These are phyloP conservation scores for Chymomyza amoena DNA, from an alignment of 2,888 invertebrate genomes.

Conservation along the genomic window DNA sequence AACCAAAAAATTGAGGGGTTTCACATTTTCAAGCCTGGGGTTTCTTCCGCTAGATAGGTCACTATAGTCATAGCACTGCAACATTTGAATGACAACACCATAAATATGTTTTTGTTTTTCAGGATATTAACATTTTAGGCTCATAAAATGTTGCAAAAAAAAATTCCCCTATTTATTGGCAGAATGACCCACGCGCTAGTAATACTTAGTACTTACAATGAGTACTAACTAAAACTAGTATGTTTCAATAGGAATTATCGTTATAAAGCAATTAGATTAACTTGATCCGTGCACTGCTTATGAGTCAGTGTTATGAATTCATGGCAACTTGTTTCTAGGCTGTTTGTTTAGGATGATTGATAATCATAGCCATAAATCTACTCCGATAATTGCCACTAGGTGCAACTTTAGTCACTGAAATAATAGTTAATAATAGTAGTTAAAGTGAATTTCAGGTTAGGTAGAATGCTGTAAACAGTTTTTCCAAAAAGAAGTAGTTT, in stretches of 20 bases:
- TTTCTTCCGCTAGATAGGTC: too few relatives aligned
- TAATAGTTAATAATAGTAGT: background rate
- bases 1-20: too few relatives aligned
- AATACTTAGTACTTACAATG: background rate
- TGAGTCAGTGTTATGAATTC: too few relatives aligned
- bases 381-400: background rate
- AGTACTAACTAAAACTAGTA: background rate
- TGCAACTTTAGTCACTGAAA: background rate
- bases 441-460: background rate
- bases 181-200: background rate
- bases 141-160: background rate
- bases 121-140: background rate
- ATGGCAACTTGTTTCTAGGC: background rate
- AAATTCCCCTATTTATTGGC: background rate
- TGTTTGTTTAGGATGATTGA: background rate
- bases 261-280: background rate
- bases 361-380: background rate
- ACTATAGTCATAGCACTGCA: too few relatives aligned
- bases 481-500: background rate
- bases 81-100: background rate
- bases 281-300: background rate
- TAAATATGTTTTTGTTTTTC: background rate
- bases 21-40: too few relatives aligned
- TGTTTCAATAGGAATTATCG: background rate
- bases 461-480: too few relatives aligned